Evolutionary conservation across 2,797 vertebrate species (phyloP).

Genomic region (Lacerta viridis): DNA sequence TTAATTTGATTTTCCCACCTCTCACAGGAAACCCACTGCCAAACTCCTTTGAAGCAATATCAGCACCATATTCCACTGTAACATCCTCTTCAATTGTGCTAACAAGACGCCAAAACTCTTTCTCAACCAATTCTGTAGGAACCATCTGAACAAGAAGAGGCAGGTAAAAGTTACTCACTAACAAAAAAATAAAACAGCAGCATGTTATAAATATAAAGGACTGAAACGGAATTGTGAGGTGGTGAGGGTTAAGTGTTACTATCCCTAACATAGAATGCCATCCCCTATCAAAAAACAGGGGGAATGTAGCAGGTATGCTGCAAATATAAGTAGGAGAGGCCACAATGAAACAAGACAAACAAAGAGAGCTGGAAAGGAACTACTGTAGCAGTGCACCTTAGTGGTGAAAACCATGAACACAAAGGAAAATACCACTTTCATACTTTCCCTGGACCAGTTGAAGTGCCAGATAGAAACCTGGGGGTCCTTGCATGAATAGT

Average conservation of each 20-base stretch:
- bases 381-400: not conserved
- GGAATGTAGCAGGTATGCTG: not conserved
- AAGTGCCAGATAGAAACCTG: not conserved
- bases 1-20: slow-evolving; percentile 89
- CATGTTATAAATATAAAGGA: not conserved
- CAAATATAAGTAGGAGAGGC: not conserved
- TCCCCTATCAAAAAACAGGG: not conserved
- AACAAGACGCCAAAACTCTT: slow-evolving; percentile 98
- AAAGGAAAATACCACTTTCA: not conserved
- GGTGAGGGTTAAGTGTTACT: not conserved
- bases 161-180: slow-evolving; percentile 6
- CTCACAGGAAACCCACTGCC: slow-evolving; percentile 96
- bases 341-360: not conserved
- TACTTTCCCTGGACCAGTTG: not conserved
- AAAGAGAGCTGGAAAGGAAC: not conserved
- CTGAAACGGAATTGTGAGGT: not conserved
- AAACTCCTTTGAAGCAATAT: slow-evolving; percentile 98
- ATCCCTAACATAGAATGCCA: not conserved
- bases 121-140: slow-evolving; percentile 97
- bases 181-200: slow-evolving; percentile 12
- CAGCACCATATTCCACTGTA: slow-evolving; percentile 97
- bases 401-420: not conserved
- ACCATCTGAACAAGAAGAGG: slow-evolving; percentile 88
- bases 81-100: slow-evolving; percentile 98
- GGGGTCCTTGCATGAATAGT: not conserved